Evolutionary conservation across 2,113 vertebrate genomes (phyloP).

Genomic region (Mesocricetus auratus): DNA sequence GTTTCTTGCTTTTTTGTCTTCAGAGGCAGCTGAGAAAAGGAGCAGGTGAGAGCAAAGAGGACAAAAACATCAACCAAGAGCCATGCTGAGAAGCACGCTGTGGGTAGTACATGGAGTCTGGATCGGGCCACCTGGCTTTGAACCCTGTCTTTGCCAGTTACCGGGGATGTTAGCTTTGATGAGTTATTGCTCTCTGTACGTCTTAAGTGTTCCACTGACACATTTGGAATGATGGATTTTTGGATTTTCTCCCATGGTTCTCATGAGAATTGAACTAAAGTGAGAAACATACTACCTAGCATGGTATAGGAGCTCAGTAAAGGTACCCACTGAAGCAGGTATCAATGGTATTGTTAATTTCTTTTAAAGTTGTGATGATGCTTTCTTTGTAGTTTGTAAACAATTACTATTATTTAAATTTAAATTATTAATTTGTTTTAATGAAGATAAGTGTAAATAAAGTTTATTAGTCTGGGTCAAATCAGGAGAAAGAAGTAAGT

Average conservation of each 20-base stretch:
- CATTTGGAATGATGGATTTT: not conserved
- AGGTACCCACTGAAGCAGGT: not conserved
- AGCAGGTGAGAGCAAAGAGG: not conserved
- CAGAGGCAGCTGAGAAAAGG: not conserved
- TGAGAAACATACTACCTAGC: not conserved
- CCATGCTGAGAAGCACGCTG: not conserved
- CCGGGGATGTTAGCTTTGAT: not conserved
- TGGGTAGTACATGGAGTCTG: not conserved
- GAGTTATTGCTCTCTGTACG: not conserved
- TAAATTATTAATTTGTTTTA: not conserved
- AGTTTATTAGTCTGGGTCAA: not conserved
- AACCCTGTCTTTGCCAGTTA: not conserved
- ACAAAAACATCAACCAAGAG: not conserved
- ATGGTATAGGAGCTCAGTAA: not conserved
- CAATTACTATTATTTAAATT: not conserved
- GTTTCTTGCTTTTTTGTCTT: constrained; percentile 12
- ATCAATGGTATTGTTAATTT: not conserved
- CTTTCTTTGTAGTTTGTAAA: not conserved
- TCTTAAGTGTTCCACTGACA: not conserved
- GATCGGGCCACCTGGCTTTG: not conserved
- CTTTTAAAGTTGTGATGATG: constrained; percentile 1
- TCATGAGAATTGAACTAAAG: not conserved
- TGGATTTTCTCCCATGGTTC: not conserved
- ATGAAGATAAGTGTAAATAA: not conserved
- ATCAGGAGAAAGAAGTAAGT: not conserved